Evolutionary conservation across 2,113 vertebrate species (phyloP).

Genomic region (Phycodurus eques): DNA sequence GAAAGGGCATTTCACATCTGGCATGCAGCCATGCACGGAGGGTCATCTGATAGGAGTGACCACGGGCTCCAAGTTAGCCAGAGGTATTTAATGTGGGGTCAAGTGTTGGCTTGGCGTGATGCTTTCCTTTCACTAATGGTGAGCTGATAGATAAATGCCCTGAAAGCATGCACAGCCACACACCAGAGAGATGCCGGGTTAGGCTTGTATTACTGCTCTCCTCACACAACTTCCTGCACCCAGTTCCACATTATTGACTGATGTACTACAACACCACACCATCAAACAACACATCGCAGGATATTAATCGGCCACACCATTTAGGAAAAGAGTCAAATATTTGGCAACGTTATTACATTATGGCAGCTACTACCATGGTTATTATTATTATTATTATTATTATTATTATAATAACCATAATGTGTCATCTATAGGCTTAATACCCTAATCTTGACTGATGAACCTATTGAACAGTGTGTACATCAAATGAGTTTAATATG

Average conservation of each 20-base stretch:
- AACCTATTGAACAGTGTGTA: constrained; percentile 49
- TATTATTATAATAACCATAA: constrained; percentile 22
- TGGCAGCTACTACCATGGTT: too few relatives aligned
- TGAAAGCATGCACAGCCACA: constrained; percentile 31
- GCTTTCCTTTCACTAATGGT: constrained; percentile 35
- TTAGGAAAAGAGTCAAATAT: not conserved
- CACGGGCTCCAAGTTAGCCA: constrained; percentile 29
- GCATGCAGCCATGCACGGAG: constrained; percentile 37
- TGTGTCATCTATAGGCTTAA: constrained; percentile 49
- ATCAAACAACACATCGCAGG: not conserved
- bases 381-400: too few relatives aligned
- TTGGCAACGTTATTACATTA: constrained; percentile 8
- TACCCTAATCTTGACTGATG: constrained; percentile 49
- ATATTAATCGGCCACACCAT: not conserved
- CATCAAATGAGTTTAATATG: constrained; percentile 56
- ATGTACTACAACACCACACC: not conserved
- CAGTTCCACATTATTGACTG: constrained; percentile 6
- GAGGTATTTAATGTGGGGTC: constrained; percentile 49
- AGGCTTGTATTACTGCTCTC: constrained; percentile 22
- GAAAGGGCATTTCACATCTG: constrained; percentile 40
- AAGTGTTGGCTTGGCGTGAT: constrained; percentile 49
- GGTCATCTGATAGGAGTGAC: constrained; percentile 43
- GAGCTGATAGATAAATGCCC: constrained; percentile 51
- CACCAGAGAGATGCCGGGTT: constrained; percentile 21
- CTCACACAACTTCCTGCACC: constrained; percentile 29